Conservation (phyloP, 2,888 invertebrate species). For the Lochmaea crataegi region DNA sequence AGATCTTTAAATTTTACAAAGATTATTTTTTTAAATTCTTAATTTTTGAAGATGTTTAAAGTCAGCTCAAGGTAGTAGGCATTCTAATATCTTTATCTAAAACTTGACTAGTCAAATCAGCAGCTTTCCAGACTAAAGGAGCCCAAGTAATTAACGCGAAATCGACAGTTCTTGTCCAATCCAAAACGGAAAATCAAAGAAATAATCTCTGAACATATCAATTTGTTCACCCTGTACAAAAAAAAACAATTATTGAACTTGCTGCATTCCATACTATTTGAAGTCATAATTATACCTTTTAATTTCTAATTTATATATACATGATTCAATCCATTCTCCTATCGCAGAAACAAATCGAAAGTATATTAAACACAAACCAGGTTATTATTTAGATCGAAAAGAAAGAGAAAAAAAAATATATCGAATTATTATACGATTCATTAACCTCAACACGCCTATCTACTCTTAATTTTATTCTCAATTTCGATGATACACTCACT, state of each 20-base stretch:
- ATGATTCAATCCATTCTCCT: not conserved
- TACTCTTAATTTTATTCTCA: constrained; percentile 16
- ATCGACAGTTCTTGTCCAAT: too few relatives aligned
- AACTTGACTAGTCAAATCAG: too few relatives aligned
- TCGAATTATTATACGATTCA: constrained; percentile 14
- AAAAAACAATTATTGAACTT: too few relatives aligned
- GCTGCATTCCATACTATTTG: not conserved
- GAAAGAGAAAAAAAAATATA: not conserved
- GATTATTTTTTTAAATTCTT: too few relatives aligned
- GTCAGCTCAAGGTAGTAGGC: too few relatives aligned
- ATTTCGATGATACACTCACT: constrained; percentile 23
- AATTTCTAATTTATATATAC: not conserved
- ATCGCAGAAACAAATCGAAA: constrained; percentile 6
- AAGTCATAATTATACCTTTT: not conserved
- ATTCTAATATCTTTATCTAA: too few relatives aligned
- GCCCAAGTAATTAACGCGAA: too few relatives aligned
- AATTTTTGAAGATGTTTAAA: not conserved
- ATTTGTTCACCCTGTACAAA: not conserved
- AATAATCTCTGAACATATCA: too few relatives aligned
- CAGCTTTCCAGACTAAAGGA: too few relatives aligned
- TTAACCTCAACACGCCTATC: constrained; percentile 10
- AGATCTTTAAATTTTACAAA: too few relatives aligned
- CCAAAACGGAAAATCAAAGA: too few relatives aligned
- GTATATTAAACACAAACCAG: constrained; percentile 10
- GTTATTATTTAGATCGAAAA: constrained; percentile 9